Evolutionary conservation across 2,797 vertebrate species (phyloP).

Genomic region (Sebastes iracundus): DNA sequence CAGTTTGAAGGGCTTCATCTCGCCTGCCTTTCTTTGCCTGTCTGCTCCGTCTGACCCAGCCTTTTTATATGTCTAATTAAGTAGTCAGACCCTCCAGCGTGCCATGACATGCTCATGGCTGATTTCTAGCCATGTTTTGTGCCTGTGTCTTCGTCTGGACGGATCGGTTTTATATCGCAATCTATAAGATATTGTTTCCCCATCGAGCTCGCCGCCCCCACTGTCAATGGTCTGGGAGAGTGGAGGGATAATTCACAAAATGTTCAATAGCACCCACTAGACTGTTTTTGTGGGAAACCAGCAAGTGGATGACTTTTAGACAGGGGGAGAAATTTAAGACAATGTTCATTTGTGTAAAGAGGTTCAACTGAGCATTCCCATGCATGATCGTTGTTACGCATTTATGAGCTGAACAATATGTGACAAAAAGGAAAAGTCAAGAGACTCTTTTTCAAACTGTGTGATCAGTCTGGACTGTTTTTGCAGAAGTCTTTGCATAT

Average conservation of each 20-base stretch:
- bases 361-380: slow-evolving; percentile 40
- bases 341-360: slow-evolving; percentile 40
- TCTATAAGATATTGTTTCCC: slow-evolving; percentile 74
- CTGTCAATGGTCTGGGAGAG: slow-evolving; percentile 54
- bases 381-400: slow-evolving; percentile 34
- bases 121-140: slow-evolving; percentile 80
- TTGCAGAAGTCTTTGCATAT: neutral
- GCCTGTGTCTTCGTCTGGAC: slow-evolving; percentile 67
- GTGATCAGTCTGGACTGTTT: slow-evolving; percentile 6
- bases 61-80: slow-evolving; percentile 82
- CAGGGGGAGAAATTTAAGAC: slow-evolving; percentile 29
- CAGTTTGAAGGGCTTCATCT: slow-evolving; percentile 82
- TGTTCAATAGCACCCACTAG: slow-evolving; percentile 50
- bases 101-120: slow-evolving; percentile 77
- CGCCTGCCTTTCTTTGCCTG: slow-evolving; percentile 79
- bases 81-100: slow-evolving; percentile 80
- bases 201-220: slow-evolving; percentile 44
- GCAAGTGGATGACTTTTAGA: slow-evolving; percentile 60
- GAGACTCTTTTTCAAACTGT: slow-evolving; percentile 5
- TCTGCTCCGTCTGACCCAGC: slow-evolving; percentile 79
- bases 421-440: slow-evolving; percentile 26
- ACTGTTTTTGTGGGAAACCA: slow-evolving; percentile 64
- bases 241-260: slow-evolving; percentile 57
- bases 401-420: slow-evolving; percentile 29
- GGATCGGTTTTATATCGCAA: slow-evolving; percentile 64